A percentile compares a stretch with the other conserved stretches of the same genome.
phyloP scores from a whole-genome alignment of 1,140 invertebrate genomes.

The Leptinotarsa texana region DNA sequence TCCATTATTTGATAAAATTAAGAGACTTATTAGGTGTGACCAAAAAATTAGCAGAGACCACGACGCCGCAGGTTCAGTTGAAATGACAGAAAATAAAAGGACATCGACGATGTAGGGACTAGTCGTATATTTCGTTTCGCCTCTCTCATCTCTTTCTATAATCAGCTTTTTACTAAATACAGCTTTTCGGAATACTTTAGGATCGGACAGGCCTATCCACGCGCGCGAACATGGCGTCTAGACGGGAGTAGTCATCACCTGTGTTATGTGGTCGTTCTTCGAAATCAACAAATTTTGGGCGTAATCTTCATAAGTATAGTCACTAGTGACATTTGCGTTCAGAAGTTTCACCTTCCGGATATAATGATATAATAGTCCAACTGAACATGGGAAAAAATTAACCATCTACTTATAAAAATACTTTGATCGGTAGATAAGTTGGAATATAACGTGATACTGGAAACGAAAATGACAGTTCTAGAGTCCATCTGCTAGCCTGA shows the following conservation, averaged over 20 bases:
- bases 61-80: slow-evolving; percentile 11
- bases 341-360: neutral
- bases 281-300: neutral
- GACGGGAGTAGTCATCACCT: neutral
- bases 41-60: slow-evolving; percentile 13
- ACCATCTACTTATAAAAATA: too few relatives aligned
- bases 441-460: too few relatives aligned
- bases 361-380: too few relatives aligned
- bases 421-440: too few relatives aligned
- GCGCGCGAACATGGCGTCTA: neutral
- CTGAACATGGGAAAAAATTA: too few relatives aligned
- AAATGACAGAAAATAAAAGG: slow-evolving; percentile 7
- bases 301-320: too few relatives aligned
- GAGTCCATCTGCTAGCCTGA: too few relatives aligned
- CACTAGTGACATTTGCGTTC: too few relatives aligned
- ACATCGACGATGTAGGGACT: slow-evolving; percentile 17
- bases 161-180: slow-evolving; percentile 11
- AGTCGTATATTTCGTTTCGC: slow-evolving; percentile 20
- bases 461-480: too few relatives aligned
- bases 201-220: slow-evolving; percentile 20
- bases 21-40: slow-evolving; percentile 13
- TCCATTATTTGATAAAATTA: neutral
- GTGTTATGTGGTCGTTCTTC: neutral
- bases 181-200: slow-evolving; percentile 16
- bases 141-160: slow-evolving; percentile 10